These are phyloP conservation scores for Bubo bubo DNA, from an alignment of 2,113 vertebrate species.

Conservation along the genomic window DNA sequence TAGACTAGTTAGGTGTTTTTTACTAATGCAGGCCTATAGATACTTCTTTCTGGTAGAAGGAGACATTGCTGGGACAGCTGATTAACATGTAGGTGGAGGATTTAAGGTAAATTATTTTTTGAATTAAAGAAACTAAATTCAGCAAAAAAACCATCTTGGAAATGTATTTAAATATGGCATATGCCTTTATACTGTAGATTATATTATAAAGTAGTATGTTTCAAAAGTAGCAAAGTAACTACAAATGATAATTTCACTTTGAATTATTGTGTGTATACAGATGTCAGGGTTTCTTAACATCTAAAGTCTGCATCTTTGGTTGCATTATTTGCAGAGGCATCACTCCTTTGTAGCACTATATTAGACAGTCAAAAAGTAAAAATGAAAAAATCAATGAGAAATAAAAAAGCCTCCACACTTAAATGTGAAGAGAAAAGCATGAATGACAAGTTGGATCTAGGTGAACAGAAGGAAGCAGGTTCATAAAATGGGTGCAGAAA, in stretches of 20 bases:
- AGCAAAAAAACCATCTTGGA: neutral
- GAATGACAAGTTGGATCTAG: neutral
- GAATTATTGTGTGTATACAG: rapidly evolving
- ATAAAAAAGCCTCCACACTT: neutral
- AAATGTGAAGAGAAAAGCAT: neutral
- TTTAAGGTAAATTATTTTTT: neutral
- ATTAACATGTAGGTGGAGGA: neutral
- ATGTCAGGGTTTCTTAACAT: neutral
- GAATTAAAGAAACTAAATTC: neutral
- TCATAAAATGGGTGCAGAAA: neutral
- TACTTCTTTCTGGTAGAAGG: neutral
- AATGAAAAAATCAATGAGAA: neutral
- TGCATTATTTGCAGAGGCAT: neutral
- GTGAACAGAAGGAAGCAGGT: neutral
- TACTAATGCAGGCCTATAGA: neutral
- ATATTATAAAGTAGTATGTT: neutral
- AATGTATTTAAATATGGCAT: neutral
- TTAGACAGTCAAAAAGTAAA: neutral
- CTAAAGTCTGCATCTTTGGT: neutral
- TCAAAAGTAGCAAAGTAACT: neutral
- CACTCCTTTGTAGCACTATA: neutral
- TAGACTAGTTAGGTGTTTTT: neutral
- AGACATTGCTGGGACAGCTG: neutral
- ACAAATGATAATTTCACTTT: neutral
- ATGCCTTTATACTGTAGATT: neutral